Base-by-base conservation (phyloP, 2,113 vertebrate species). In the Leucoraja erinaceus region DNA sequence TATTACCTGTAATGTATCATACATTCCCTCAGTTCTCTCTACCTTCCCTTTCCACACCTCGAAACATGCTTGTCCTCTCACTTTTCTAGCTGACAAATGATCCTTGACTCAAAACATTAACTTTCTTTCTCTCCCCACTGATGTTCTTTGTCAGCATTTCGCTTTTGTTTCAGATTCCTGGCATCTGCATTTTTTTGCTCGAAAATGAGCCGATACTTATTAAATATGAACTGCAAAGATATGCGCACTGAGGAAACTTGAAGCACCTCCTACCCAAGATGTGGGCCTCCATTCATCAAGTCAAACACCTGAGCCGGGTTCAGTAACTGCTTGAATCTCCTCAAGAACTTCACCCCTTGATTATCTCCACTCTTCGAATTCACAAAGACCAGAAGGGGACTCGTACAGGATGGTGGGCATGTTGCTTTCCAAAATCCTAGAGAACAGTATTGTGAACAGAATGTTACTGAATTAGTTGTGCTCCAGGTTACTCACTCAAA, bases 291-390 rank as follows among this genome's bases (percentile, higher is more conserved):
- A 9, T 99, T 99, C 98, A 99, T 99, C 94, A 99, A 97, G 95
- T 99, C 99, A 61, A 99, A 99, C 94, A 99, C 98, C 95, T 99
- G 98, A 0, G 99, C 99, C 0, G 99, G 98, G 95, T 99, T 99
- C 93, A 99, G 96, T 93, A 99, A 96, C 93, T 99, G 99, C 93
- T 99, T 99, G 95, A 99, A 99, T 94, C 98, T 97, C 28, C 99
- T 95, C 47, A 99, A 96, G 95, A 99, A 99, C 95, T 99, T 99
- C 54, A 99, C 98, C 0, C 98, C 99, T 95, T 99, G 99, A 93
- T 99, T 99, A 95, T 99, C 99, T 95, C 99, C 99, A 47, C 98
- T 99, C 94, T 99, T 99, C 22, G 98, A 99, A 95, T 99, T 99
- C 91, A 99, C 99, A 4, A 99, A 99, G 61, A 99, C 99, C 94